A percentile compares a stretch with the other conserved stretches of the same genome.
These are phyloP conservation scores for Netelia melanura DNA, from an alignment of 2,888 invertebrate genomes.

Conservation along the genomic window DNA sequence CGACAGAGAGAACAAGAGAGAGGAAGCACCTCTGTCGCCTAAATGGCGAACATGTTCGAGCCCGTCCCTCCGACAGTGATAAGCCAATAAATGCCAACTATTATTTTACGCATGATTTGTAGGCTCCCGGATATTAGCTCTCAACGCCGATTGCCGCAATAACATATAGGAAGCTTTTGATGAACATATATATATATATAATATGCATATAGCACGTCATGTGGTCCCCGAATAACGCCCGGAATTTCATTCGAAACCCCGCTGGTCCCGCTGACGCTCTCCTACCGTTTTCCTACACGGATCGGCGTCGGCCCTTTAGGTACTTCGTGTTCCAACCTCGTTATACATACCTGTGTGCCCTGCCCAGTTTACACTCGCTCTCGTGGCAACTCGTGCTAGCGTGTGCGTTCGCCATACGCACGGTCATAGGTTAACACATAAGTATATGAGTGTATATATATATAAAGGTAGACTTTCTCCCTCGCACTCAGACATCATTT, in stretches of 20 bases:
- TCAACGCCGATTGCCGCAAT: slow-evolving; percentile 71
- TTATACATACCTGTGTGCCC: slow-evolving; percentile 37
- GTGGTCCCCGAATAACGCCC: slow-evolving; percentile 36
- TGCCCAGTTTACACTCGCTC: slow-evolving; percentile 35
- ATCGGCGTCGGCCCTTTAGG: not conserved
- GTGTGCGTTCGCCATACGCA: slow-evolving; percentile 2
- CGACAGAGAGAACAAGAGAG: not conserved
- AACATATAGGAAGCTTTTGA: slow-evolving; percentile 65
- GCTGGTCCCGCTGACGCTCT: slow-evolving; percentile 35
- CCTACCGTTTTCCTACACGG: not conserved
- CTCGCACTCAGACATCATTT: slow-evolving; percentile 47
- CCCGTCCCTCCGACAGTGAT: slow-evolving; percentile 70
- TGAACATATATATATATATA: slow-evolving; percentile 32
- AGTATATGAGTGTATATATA: not conserved
- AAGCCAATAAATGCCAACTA: slow-evolving; percentile 73
- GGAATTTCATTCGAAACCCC: slow-evolving; percentile 63
- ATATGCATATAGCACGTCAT: slow-evolving; percentile 24
- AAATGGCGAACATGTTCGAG: slow-evolving; percentile 45
- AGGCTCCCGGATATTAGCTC: slow-evolving; percentile 73
- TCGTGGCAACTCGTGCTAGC: slow-evolving; percentile 34
- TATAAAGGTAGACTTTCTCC: slow-evolving; percentile 37
- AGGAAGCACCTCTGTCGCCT: slow-evolving; percentile 42
- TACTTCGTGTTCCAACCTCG: slow-evolving; percentile 35
- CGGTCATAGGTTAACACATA: not conserved
- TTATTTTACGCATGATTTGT: slow-evolving; percentile 73